Percentiles rank a stretch among this genome's conserved stretches.
These are phyloP conservation scores for Hipposideros armiger DNA, from an alignment of 2,113 vertebrate genomes.

Conservation along the genomic window DNA sequence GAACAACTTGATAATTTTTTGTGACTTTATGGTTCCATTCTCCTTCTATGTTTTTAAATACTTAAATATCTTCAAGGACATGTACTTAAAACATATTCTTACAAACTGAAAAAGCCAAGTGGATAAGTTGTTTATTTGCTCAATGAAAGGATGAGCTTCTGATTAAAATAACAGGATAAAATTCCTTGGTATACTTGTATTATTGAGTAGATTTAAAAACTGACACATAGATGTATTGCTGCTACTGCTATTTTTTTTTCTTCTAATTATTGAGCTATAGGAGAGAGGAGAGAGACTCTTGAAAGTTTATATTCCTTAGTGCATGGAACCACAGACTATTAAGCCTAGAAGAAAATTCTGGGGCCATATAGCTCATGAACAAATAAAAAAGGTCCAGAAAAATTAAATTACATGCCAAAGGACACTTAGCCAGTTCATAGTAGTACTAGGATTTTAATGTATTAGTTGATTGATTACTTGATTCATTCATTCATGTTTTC, in stretches of 20 bases:
- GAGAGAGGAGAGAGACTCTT: background rate
- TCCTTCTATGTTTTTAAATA: background rate
- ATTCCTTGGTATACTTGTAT: background rate
- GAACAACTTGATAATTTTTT: background rate
- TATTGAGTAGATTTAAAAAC: background rate
- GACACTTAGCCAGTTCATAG: background rate
- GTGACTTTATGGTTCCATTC: background rate
- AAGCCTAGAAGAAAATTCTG: background rate
- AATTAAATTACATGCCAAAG: background rate
- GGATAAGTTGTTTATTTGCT: background rate
- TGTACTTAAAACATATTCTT: background rate
- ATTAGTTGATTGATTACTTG: background rate
- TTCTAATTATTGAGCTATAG: background rate
- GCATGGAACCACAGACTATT: background rate
- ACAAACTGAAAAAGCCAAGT: background rate
- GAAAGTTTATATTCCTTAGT: background rate
- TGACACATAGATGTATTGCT: background rate
- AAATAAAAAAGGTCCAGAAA: background rate
- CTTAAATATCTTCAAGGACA: background rate
- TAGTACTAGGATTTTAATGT: background rate
- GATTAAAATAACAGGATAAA: background rate
- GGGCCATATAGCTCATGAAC: background rate
- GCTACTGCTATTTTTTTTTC: background rate
- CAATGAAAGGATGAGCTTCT: background rate
- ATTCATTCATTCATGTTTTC: background rate